phyloP scores from a whole-genome alignment of 2,888 invertebrate species.

The Netelia fuscicornis region DNA sequence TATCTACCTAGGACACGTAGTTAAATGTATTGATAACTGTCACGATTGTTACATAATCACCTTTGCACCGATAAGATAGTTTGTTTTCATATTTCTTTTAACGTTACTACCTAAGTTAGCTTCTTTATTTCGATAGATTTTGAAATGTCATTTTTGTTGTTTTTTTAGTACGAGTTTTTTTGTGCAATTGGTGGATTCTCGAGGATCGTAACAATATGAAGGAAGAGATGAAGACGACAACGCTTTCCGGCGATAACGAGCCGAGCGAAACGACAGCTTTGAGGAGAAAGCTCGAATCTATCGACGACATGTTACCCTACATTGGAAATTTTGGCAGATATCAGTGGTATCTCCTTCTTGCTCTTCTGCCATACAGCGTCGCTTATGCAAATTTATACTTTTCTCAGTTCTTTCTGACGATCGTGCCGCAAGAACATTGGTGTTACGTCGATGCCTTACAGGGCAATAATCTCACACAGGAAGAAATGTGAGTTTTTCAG shows the following conservation, averaged over 20 bases:
- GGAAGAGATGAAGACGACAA: conserved; percentile 67
- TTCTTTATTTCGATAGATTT: neutral
- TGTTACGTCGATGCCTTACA: conserved; percentile 84
- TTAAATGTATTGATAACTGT: too few species aligned
- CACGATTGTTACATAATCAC: too few species aligned
- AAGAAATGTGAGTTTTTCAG: conserved; percentile 81
- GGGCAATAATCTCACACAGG: conserved; percentile 78
- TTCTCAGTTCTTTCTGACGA: conserved; percentile 85
- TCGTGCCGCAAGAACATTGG: conserved; percentile 85
- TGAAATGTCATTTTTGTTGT: conserved; percentile 3
- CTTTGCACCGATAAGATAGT: too few species aligned
- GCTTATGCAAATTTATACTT: conserved; percentile 86
- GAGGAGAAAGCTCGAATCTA: conserved; percentile 80
- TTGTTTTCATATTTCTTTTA: too few species aligned
- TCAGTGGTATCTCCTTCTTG: conserved; percentile 84
- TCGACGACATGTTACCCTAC: conserved; percentile 85
- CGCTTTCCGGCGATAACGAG: conserved; percentile 66
- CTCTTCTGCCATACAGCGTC: conserved; percentile 85
- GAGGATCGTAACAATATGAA: conserved; percentile 64
- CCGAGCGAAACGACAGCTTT: conserved; percentile 77
- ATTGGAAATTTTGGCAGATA: conserved; percentile 86
- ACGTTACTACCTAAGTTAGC: too few species aligned
- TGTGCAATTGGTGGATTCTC: too few species aligned
- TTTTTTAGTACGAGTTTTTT: neutral
- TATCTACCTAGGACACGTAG: too few species aligned